Conservation (phyloP, 2,113 vertebrate genomes). For the Ophiodon elongatus region DNA sequence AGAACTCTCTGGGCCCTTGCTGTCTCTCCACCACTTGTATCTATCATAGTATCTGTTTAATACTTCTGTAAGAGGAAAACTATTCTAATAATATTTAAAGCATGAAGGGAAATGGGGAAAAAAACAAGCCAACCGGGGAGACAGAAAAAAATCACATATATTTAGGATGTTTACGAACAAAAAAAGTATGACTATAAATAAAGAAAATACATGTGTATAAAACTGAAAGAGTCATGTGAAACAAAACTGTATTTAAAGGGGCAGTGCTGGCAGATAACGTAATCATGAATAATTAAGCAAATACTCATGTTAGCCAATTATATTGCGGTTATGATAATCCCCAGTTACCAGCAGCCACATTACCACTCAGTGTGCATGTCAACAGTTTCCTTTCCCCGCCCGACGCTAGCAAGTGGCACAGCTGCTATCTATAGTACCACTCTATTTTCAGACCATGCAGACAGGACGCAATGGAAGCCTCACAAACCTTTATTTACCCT, state of each 20-base stretch:
- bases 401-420: conserved; percentile 65
- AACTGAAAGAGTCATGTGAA: conserved; percentile 1
- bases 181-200: conserved; percentile 4
- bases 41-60: not conserved
- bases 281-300: conserved; percentile 60
- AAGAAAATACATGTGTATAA: not conserved
- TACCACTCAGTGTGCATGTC: conserved; percentile 60
- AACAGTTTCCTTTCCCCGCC: conserved; percentile 65
- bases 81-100: not conserved
- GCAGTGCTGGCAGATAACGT: not conserved
- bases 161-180: conserved; percentile 10
- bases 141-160: conserved; percentile 14
- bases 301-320: conserved; percentile 37
- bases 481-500: conserved; percentile 72
- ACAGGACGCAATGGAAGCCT: conserved; percentile 63
- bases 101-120: conserved; percentile 6
- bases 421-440: conserved; percentile 81
- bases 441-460: conserved; percentile 82
- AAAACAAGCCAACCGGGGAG: not conserved
- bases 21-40: conserved; percentile 11
- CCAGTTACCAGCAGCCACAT: conserved; percentile 51
- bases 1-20: conserved; percentile 23
- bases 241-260: conserved; percentile 18
- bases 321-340: conserved; percentile 49
- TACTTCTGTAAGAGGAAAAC: not conserved